These are phyloP conservation scores for Nomada goodeniana DNA, from an alignment of 2,888 invertebrate species.

Conservation along the genomic window DNA sequence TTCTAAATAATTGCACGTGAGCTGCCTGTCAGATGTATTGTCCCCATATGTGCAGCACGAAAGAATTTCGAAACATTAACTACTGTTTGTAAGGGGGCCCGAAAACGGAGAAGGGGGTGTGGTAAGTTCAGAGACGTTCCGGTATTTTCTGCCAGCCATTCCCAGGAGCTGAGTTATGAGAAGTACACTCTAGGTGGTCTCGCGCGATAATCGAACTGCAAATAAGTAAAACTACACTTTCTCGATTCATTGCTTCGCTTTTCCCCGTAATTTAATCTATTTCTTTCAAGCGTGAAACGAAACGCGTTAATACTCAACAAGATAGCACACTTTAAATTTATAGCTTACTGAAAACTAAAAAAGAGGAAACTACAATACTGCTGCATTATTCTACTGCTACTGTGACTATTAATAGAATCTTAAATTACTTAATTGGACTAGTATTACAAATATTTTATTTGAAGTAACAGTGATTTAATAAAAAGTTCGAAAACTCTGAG, in stretches of 20 bases:
- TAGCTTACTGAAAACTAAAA: too few relatives aligned
- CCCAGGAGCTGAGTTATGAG: slow-evolving; percentile 73
- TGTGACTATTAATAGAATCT: too few relatives aligned
- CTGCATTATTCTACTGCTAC: too few relatives aligned
- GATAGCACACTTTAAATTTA: too few relatives aligned
- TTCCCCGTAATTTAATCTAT: neutral
- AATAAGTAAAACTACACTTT: slow-evolving; percentile 76
- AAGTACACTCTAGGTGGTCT: slow-evolving; percentile 77
- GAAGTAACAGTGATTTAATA: too few relatives aligned
- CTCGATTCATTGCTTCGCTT: slow-evolving; percentile 13
- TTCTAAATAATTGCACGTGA: neutral
- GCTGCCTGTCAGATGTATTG: too few relatives aligned
- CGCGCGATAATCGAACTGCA: slow-evolving; percentile 77
- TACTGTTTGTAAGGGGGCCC: slow-evolving; percentile 40
- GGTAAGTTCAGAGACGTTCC: slow-evolving; percentile 39
- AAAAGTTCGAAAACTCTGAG: too few relatives aligned
- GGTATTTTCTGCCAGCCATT: slow-evolving; percentile 69
- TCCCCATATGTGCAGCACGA: neutral
- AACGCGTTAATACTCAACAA: too few relatives aligned
- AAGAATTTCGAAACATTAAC: slow-evolving; percentile 3
- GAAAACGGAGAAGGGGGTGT: slow-evolving; percentile 54
- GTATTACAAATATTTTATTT: too few relatives aligned
- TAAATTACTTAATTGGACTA: too few relatives aligned
- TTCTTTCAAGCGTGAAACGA: neutral
- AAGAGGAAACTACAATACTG: too few relatives aligned